Base-by-base conservation (phyloP, 2,113 vertebrate genomes). In the Mormyrus lacerda region DNA sequence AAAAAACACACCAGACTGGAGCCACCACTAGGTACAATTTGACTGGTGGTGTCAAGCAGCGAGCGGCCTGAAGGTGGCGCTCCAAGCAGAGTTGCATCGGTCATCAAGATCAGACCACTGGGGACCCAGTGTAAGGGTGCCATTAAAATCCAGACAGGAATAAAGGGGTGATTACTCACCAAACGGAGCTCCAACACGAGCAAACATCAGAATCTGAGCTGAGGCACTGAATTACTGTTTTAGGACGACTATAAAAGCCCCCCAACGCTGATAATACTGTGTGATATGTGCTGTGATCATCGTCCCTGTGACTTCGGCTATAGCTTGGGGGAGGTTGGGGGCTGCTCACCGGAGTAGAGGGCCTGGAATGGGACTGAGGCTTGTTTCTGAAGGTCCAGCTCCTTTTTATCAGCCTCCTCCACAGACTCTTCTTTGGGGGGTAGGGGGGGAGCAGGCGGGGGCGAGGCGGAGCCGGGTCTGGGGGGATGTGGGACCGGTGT, bases 371-470 rank as follows among this genome's bases (percentile, higher is more conserved):
- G 90, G 79, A 94, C 93, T 0, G 97, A 88, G 15, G 94, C 85
- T 7, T 94, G 94, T 91, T 98, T 98, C 92, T 95, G 96, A 92
- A 96, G 79, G 44, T 96, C 95, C 91, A 95, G 89, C 31, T 95
- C 95, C 92, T 96, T 96, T 94, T 97, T 97, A 91, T 97, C 97
- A 4, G 92, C 91, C 44, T 96, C 96, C 0, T 97, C 96, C 0
- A 95, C 93, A 0, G 91, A 94, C 93, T 98, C 97, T 92, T 97
- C 96, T 91, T 98, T 99, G 50, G 97, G 96, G 85, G 95, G 94
- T 51, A 97, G 94, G 11, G 96, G 94, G 0, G 96, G 96, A 31
- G 96, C 93, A 1, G 95, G 95, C 0, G 96, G 94, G 0, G 96
- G 95, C 88, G 95, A 95, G 91, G 95, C 94, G 0, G 95, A 95